These are phyloP conservation scores for Chloroceryle aenea DNA, from an alignment of 2,113 vertebrate species.

Conservation along the genomic window DNA sequence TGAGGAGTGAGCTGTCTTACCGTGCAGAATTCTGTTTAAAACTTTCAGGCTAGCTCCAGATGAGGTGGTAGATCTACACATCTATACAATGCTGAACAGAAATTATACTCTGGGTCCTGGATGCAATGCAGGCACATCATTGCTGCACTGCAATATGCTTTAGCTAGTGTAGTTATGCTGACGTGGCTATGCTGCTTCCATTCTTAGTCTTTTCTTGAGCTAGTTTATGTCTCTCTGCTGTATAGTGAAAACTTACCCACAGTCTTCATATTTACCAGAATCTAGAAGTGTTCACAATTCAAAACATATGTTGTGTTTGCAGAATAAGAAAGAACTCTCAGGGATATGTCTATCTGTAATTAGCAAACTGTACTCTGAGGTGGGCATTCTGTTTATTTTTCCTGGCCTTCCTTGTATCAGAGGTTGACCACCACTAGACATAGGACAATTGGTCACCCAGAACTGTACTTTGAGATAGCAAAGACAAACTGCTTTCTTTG, in stretches of 20 bases:
- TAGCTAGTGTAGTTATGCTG: conserved; percentile 6
- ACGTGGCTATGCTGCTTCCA: not conserved
- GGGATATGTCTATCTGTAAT: not conserved
- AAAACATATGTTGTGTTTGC: not conserved
- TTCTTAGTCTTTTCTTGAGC: not conserved
- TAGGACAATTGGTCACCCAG: not conserved
- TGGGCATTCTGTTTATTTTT: not conserved
- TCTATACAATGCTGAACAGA: conserved; percentile 8
- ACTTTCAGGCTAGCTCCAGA: conserved; percentile 35
- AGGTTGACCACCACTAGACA: not conserved
- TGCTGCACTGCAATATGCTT: conserved; percentile 42
- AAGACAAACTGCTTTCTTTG: not conserved
- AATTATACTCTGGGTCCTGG: not conserved
- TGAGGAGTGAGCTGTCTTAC: not conserved
- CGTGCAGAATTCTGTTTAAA: conserved; percentile 18
- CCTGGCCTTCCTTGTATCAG: not conserved
- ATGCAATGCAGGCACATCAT: not conserved
- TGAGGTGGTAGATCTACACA: conserved; percentile 32
- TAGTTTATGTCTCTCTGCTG: not conserved
- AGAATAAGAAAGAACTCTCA: not conserved
- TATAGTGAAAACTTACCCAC: not conserved
- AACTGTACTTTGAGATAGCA: not conserved
- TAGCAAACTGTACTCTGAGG: not conserved
- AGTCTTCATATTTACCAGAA: not conserved
- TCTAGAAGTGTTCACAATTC: not conserved